Evolutionary conservation across 2,797 vertebrate species (phyloP), one percentile per base, ranked within the genome.

Genomic region (Rallus crepitans): DNA sequence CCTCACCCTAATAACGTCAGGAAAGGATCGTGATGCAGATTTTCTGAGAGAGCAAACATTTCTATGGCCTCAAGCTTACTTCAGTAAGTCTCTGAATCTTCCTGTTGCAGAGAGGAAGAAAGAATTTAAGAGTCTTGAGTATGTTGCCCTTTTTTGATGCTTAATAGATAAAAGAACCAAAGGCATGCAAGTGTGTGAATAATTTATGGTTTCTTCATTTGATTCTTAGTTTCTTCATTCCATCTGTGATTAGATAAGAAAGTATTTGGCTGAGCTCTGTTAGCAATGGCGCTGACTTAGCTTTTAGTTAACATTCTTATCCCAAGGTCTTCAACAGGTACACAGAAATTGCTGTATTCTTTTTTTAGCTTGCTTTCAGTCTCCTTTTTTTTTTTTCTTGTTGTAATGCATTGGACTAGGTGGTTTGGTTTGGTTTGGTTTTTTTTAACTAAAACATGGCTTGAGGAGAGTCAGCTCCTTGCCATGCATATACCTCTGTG

Each of bases 211-310:
- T 61, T 85, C 66, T 80, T 47, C 14, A 25, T 90, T 84, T 81
- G 21, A 53, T 88, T 75, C 53, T 23, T 71, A 25, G 19, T 92
- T 90, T 73, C 31, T 93, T 89, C 55, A 72, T 93, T 87, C 84
- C 31, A 28, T 63, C 56, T 79, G 20, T 69, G 80, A 71, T 77
- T 40, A 92, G 24, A 78, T 94, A 86, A 90, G 48, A 69, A 75
- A 53, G 7, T 81, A n/a, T 76, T 93, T 89, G 68, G 5, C 48
- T 84, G n/a, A 78, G 42, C 13, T 91, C 53, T 77, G 24, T 48
- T 80, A 86, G 61, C 50, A 79, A 1, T 31, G 66, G 63, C 21
- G 6, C 68, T 52, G 83, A 42, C 30, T 57, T 82, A 23, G 13
- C 52, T 86, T 55, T 59, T 39, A 13, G 17, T 47, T 82, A 56